Evolutionary conservation across 2,113 vertebrate genomes (phyloP).

Genomic region (Danio rerio): DNA sequence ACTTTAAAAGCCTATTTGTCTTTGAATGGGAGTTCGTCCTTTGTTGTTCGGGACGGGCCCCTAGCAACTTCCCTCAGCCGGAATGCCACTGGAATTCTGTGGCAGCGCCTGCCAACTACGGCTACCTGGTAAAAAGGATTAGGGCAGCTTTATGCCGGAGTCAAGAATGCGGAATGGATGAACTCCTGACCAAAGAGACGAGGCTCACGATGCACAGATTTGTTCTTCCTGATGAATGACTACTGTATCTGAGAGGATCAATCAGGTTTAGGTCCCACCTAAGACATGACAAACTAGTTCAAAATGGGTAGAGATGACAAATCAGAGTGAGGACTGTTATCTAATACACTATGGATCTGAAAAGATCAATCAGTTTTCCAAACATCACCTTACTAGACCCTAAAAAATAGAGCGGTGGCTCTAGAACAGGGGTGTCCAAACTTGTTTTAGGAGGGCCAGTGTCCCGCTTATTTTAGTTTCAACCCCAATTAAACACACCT

Average conservation of each 20-base stretch:
- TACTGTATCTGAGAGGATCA: constrained; percentile 44
- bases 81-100: constrained; percentile 84
- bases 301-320: background rate
- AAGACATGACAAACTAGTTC: constrained; percentile 13
- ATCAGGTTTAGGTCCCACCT: constrained; percentile 44
- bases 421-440: too few relatives aligned
- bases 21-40: constrained; percentile 71
- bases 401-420: too few relatives aligned
- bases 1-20: constrained; percentile 72
- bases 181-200: constrained; percentile 83
- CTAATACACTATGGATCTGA: too few relatives aligned
- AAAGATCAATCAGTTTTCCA: too few relatives aligned
- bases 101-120: constrained; percentile 77
- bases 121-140: constrained; percentile 88
- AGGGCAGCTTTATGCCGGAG: constrained; percentile 84
- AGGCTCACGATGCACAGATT: constrained; percentile 69
- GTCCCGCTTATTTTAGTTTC: too few relatives aligned
- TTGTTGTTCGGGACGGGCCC: constrained; percentile 76
- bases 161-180: constrained; percentile 85
- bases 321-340: background rate
- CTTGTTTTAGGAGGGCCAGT: too few relatives aligned
- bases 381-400: too few relatives aligned
- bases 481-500: too few relatives aligned
- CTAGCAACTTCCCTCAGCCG: constrained; percentile 81
- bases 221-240: constrained; percentile 31